Evolutionary conservation across 2,113 vertebrate species (phyloP).

Genomic region (Tauraco erythrolophus): DNA sequence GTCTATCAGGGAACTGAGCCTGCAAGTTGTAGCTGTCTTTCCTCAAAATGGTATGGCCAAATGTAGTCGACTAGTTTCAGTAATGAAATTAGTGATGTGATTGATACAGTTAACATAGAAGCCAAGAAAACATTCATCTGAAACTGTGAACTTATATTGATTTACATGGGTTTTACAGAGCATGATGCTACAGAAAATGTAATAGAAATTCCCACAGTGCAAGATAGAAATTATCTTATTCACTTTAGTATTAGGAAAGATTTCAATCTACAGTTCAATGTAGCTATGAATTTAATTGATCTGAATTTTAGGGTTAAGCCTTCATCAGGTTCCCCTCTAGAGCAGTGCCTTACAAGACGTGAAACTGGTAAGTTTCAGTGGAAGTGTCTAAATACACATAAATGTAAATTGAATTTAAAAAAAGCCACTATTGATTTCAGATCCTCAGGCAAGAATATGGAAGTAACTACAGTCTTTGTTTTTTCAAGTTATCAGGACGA

Average conservation of each 20-base stretch:
- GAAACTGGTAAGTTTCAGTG: conserved; percentile 39
- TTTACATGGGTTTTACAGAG: background rate
- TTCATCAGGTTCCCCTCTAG: background rate
- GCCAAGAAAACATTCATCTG: background rate
- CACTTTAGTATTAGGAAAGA: background rate
- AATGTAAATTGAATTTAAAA: conserved; percentile 54
- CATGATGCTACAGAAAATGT: background rate
- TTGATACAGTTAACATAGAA: background rate
- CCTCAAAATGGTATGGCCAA: background rate
- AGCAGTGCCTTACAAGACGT: conserved; percentile 21
- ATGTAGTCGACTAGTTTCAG: background rate
- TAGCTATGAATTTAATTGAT: background rate
- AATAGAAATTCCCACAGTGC: background rate
- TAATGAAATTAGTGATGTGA: background rate
- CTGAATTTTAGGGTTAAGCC: background rate
- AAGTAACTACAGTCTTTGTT: conserved; percentile 49
- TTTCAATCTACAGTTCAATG: background rate
- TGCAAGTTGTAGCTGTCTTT: background rate
- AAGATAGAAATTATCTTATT: background rate
- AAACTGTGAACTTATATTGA: background rate
- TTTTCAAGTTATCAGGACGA: conserved; percentile 20
- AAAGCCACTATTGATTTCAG: conserved; percentile 56
- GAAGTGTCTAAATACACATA: conserved; percentile 29
- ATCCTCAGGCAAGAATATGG: conserved; percentile 39
- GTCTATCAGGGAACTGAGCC: background rate